A percentile compares a stretch with the other conserved stretches of the same genome.
These are phyloP conservation scores for Pachycephus smyrnensis DNA, from an alignment of 2,888 invertebrate genomes.

Conservation along the genomic window DNA sequence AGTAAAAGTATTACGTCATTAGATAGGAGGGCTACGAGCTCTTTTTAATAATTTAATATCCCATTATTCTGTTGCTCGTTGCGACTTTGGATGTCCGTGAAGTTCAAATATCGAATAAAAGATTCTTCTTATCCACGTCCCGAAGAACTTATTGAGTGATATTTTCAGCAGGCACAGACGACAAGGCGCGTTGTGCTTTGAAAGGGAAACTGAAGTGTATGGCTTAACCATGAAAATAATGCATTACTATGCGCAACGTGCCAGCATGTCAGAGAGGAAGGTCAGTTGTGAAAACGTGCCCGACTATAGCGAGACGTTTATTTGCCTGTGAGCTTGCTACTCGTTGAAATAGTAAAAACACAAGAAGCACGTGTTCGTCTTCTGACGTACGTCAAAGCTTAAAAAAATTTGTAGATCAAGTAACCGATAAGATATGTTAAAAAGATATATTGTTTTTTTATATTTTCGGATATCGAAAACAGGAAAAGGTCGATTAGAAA, in stretches of 20 bases:
- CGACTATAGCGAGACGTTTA: neutral
- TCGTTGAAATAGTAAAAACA: neutral
- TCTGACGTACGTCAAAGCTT: neutral
- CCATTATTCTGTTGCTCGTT: neutral
- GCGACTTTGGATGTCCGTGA: neutral
- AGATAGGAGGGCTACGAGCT: neutral
- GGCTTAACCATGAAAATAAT: neutral
- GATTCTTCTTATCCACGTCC: neutral
- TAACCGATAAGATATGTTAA: neutral
- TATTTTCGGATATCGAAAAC: neutral
- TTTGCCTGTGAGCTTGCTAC: neutral
- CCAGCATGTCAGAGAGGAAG: neutral
- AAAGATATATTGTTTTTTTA: neutral
- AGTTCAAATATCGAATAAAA: neutral
- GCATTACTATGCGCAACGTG: neutral
- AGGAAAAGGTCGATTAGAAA: neutral
- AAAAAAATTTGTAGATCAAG: neutral
- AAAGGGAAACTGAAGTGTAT: neutral
- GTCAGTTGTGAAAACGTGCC: neutral
- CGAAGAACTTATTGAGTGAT: neutral
- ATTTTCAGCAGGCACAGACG: neutral
- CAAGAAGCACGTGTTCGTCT: neutral
- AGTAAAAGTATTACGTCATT: neutral
- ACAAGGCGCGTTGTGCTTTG: neutral
- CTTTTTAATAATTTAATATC: neutral